phyloP scores from a whole-genome alignment of 23 tunicate genomes.

The Oikopleura dioica region DNA sequence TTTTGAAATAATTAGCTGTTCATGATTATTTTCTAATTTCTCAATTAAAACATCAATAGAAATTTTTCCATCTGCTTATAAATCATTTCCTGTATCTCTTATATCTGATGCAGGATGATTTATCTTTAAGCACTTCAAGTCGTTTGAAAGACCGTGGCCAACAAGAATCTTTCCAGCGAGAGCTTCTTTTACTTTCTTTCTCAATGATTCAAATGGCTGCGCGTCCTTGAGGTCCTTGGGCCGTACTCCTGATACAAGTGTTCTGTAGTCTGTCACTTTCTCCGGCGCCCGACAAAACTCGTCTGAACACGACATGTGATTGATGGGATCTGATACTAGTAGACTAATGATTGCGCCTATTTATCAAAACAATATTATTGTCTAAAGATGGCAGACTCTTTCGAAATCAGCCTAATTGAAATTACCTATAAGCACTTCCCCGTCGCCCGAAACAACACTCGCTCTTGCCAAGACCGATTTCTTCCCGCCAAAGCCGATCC shows the following conservation, averaged over 20 bases:
- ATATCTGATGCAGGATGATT: not conserved
- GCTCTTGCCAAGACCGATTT: constrained; percentile 6
- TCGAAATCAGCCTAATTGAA: too few species aligned
- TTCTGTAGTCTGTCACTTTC: constrained; percentile 1
- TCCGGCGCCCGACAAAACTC: not conserved
- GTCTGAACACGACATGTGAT: too few species aligned
- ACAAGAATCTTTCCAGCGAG: not conserved
- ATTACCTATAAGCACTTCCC: not conserved
- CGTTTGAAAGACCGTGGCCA: not conserved
- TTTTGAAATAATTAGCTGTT: too few species aligned
- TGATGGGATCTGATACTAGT: too few species aligned
- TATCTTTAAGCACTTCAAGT: not conserved
- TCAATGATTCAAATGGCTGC: not conserved
- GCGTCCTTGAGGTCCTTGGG: not conserved
- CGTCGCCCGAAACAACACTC: not conserved
- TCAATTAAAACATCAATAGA: too few species aligned
- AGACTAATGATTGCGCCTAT: too few species aligned
- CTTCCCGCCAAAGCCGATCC: not conserved
- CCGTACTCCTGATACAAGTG: not conserved
- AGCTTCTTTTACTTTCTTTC: not conserved
- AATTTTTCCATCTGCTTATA: not conserved
- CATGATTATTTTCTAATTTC: too few species aligned
- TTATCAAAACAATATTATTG: too few species aligned
- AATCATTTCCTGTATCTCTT: constrained; percentile 1
- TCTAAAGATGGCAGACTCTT: too few species aligned